Evolutionary conservation across 2,113 vertebrate genomes (phyloP).

Genomic region (Pelecanoides urinatrix): DNA sequence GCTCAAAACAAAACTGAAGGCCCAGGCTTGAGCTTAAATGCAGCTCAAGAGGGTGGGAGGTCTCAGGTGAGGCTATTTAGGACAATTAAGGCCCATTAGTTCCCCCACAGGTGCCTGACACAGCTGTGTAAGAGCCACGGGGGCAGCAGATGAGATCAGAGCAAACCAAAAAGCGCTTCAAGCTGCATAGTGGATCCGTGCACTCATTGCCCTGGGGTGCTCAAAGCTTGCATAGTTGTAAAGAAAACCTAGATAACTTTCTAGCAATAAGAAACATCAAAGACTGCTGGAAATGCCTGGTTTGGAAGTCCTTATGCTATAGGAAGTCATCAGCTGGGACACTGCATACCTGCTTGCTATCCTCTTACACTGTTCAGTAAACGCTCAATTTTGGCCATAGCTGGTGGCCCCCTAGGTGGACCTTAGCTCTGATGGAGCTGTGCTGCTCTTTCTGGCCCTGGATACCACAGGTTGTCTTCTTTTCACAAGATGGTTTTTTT

Average conservation of each 20-base stretch:
- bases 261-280: neutral
- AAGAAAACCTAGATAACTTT: neutral
- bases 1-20: neutral
- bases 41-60: neutral
- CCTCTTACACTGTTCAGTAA: neutral
- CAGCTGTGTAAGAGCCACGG: accelerated
- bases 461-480: neutral
- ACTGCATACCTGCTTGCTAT: neutral
- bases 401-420: neutral
- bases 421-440: neutral
- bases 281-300: neutral
- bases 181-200: neutral
- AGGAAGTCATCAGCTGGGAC: neutral
- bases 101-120: neutral
- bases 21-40: neutral
- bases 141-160: neutral
- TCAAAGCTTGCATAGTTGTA: accelerated
- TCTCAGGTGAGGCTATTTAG: neutral
- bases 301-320: neutral
- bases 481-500: neutral
- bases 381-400: neutral
- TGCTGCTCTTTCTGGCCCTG: neutral
- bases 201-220: accelerated
- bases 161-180: neutral
- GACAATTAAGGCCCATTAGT: neutral